phyloP scores from a whole-genome alignment of 2,797 vertebrate genomes.

The Tarsius wallacei region DNA sequence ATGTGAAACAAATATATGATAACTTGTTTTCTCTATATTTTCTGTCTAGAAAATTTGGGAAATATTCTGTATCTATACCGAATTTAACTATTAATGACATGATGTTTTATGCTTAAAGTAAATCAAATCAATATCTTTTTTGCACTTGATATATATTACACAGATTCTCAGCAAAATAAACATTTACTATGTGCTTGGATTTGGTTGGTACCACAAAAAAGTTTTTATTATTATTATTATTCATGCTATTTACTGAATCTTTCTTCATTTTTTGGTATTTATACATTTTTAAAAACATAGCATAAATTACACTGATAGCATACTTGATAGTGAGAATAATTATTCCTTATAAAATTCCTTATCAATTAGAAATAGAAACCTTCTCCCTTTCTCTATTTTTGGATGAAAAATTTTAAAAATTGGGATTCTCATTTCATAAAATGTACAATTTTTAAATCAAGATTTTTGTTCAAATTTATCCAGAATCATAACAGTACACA shows the following conservation, averaged over 20 bases:
- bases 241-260: background rate
- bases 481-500: slow-evolving; percentile 32
- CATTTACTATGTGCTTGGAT: background rate
- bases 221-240: background rate
- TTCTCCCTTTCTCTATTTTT: background rate
- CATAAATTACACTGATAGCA: background rate
- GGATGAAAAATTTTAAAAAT: slow-evolving; percentile 57
- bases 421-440: background rate
- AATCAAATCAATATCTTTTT: background rate
- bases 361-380: background rate
- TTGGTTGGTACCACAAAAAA: background rate
- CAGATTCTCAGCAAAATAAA: slow-evolving; percentile 8
- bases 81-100: slow-evolving; percentile 22
- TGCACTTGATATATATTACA: background rate
- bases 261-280: background rate
- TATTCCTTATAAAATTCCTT: background rate
- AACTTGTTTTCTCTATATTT: background rate
- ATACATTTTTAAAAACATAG: slow-evolving; percentile 8
- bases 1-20: background rate
- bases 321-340: background rate
- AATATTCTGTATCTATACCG: background rate
- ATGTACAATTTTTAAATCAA: slow-evolving; percentile 2
- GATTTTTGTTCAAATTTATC: slow-evolving; percentile 59
- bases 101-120: slow-evolving; percentile 36
- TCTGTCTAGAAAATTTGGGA: slow-evolving; percentile 39